Evolutionary conservation across 2,797 vertebrate species (phyloP).

Genomic region (Fistularia tabacaria): DNA sequence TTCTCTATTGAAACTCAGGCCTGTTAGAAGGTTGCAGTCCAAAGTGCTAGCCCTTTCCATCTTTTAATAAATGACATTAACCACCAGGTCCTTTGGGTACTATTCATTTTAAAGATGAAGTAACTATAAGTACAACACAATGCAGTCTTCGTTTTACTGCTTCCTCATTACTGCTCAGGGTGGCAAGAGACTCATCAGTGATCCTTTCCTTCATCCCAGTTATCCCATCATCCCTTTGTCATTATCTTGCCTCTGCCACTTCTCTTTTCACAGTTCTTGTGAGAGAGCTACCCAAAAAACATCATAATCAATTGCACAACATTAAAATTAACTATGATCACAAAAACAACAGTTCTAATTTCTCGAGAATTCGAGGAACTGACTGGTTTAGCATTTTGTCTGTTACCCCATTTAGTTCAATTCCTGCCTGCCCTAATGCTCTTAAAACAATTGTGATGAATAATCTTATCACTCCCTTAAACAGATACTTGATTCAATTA

Average conservation of each 20-base stretch:
- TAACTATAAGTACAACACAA: conserved; percentile 82
- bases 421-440: conserved; percentile 45
- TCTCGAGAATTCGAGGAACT: too few relatives aligned
- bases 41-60: conserved; percentile 77
- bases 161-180: conserved; percentile 77
- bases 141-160: conserved; percentile 77
- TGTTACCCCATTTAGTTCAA: too few relatives aligned
- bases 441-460: conserved; percentile 57
- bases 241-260: conserved; percentile 45
- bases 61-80: conserved; percentile 88
- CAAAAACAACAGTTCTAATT: conserved; percentile 11
- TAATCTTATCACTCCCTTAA: conserved; percentile 58
- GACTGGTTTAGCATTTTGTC: too few relatives aligned
- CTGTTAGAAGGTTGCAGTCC: conserved; percentile 74
- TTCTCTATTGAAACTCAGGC: conserved; percentile 74
- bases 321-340: conserved; percentile 69
- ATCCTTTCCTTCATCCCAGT: conserved; percentile 40
- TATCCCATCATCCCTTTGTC: conserved; percentile 43
- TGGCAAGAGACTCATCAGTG: conserved; percentile 62
- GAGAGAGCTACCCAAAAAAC: conserved; percentile 26
- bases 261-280: conserved; percentile 28
- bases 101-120: conserved; percentile 84
- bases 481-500: conserved; percentile 72
- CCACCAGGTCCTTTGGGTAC: conserved; percentile 78
- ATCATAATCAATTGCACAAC: conserved; percentile 64